These are phyloP conservation scores for Scopus umbretta DNA, from an alignment of 2,113 vertebrate species.

Conservation along the genomic window DNA sequence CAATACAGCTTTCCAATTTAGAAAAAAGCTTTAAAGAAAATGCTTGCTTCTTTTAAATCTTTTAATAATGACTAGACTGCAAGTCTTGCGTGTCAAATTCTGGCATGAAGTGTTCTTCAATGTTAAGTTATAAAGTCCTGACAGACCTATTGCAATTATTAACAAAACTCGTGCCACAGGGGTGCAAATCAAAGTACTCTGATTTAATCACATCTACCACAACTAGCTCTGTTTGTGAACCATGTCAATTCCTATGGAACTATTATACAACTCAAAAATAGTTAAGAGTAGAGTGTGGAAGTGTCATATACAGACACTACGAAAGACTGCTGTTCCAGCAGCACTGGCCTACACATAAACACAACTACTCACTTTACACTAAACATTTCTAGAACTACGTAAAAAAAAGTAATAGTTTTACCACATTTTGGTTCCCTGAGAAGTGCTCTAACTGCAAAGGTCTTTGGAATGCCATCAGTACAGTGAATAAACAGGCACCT, in stretches of 20 bases:
- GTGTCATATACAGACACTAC: not conserved
- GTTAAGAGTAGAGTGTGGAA: not conserved
- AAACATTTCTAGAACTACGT: not conserved
- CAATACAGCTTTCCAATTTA: not conserved
- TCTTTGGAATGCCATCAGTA: constrained; percentile 40
- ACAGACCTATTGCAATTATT: not conserved
- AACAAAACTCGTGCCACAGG: not conserved
- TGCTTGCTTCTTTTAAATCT: not conserved
- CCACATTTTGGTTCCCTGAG: constrained; percentile 56
- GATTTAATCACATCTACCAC: not conserved
- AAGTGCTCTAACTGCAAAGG: constrained; percentile 1
- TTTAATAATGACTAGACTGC: not conserved
- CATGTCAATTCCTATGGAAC: not conserved
- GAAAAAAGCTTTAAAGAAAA: not conserved
- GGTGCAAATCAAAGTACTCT: not conserved
- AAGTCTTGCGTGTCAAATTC: not conserved
- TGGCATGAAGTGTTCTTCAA: not conserved
- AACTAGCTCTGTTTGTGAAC: not conserved
- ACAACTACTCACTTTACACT: not conserved
- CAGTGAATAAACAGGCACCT: not conserved
- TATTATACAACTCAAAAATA: not conserved
- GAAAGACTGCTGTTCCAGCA: not conserved
- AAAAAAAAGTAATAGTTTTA: not conserved
- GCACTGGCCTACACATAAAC: not conserved
- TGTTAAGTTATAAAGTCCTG: not conserved